phyloP scores from a whole-genome alignment of 2,797 vertebrate species.

The Intellagama lesueurii region DNA sequence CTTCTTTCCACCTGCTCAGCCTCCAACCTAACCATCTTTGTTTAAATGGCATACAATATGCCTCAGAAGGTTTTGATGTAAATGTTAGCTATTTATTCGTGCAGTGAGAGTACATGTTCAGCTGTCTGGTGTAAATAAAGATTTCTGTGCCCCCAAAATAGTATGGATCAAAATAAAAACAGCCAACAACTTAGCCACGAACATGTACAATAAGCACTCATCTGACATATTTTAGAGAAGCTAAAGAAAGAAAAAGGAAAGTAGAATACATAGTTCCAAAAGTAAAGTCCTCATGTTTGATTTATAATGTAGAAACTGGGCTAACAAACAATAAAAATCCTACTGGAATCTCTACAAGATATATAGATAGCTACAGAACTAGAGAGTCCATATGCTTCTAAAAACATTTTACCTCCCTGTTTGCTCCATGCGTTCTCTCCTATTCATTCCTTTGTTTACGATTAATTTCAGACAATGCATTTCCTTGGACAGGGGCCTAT shows the following conservation, averaged over 20 bases:
- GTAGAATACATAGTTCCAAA: neutral
- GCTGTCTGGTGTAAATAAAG: neutral
- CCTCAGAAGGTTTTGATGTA: neutral
- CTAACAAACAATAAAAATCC: neutral
- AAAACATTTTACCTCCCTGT: neutral
- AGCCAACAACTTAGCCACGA: conserved; percentile 14
- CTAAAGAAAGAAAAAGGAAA: neutral
- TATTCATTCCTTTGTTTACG: neutral
- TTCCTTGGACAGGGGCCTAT: neutral
- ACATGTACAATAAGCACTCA: neutral
- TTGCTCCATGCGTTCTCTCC: neutral
- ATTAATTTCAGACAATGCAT: neutral
- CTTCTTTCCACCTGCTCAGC: neutral
- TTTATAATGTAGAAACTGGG: neutral
- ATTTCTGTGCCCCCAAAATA: conserved; percentile 21
- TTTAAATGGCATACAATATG: neutral
- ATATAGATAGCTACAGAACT: neutral
- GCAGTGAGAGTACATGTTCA: neutral
- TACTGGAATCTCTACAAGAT: neutral
- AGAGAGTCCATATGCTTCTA: neutral
- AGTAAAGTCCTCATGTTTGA: neutral
- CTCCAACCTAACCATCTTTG: neutral
- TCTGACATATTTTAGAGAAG: conserved; percentile 11
- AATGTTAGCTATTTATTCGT: conserved; percentile 8
- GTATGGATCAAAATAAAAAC: conserved; percentile 19